These are phyloP conservation scores for Drosophila colorata DNA, from an alignment of 2,888 invertebrate species.

Conservation along the genomic window DNA sequence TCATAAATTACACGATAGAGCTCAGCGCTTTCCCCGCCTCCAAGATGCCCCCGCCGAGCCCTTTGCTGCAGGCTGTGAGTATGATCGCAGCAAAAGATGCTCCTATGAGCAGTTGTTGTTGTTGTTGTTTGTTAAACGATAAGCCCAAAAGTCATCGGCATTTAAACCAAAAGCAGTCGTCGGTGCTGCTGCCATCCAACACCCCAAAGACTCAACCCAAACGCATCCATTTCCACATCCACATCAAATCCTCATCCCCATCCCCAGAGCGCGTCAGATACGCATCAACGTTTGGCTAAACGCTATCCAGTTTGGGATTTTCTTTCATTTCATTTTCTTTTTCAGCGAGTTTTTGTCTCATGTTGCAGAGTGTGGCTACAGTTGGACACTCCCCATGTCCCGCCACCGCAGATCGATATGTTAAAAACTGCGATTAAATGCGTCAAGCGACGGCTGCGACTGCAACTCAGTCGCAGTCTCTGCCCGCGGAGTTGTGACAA, in stretches of 20 bases:
- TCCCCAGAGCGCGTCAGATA: slow-evolving; percentile 66
- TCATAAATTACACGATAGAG: slow-evolving; percentile 81
- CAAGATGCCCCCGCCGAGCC: slow-evolving; percentile 24
- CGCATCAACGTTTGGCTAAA: slow-evolving; percentile 78
- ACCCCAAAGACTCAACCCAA: slow-evolving; percentile 66
- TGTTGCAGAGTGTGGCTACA: slow-evolving; percentile 28
- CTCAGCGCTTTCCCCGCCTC: background rate
- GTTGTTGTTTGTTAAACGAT: slow-evolving; percentile 56
- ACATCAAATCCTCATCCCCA: slow-evolving; percentile 36
- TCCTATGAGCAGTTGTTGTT: slow-evolving; percentile 22
- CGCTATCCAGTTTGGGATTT: slow-evolving; percentile 66
- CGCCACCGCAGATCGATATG: slow-evolving; percentile 66
- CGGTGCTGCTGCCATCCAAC: slow-evolving; percentile 44
- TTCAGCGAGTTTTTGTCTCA: slow-evolving; percentile 29
- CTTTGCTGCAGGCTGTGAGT: slow-evolving; percentile 29
- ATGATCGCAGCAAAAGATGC: slow-evolving; percentile 55
- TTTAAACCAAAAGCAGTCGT: slow-evolving; percentile 71
- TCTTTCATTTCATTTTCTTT: slow-evolving; percentile 24
- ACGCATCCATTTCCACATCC: slow-evolving; percentile 40
- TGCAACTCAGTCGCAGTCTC: slow-evolving; percentile 16
- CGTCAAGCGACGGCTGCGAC: slow-evolving; percentile 54
- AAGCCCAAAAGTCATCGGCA: slow-evolving; percentile 75
- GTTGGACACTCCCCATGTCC: background rate
- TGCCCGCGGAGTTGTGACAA: slow-evolving; percentile 53
- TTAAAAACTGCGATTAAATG: slow-evolving; percentile 79